A percentile compares a stretch with the other conserved stretches of the same genome.
These are phyloP conservation scores for Platynereis dumerilii DNA, from an alignment of 2,888 invertebrate species.

Conservation along the genomic window DNA sequence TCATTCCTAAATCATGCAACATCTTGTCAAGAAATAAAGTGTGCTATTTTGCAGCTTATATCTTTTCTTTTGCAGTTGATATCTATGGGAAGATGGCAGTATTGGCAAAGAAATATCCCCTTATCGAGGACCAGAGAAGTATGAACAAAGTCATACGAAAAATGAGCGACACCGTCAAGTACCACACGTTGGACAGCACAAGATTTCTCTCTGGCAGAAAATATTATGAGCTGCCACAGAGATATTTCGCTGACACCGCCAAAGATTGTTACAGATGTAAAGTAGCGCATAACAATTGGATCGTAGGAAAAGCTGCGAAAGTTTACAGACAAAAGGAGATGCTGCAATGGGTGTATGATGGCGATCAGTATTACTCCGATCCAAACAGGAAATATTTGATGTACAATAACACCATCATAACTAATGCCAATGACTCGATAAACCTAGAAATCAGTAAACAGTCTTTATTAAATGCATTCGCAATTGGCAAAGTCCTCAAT, in stretches of 20 bases:
- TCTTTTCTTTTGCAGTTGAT: no score
- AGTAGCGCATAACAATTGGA: constrained; percentile 1
- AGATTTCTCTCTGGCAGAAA: neutral
- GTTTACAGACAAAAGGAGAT: constrained; percentile 1
- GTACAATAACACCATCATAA: neutral
- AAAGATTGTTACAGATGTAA: neutral
- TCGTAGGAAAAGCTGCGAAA: neutral
- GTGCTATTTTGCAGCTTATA: no score
- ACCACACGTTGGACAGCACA: neutral
- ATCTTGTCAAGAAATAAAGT: no score
- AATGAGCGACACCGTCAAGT: no score
- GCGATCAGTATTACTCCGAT: neutral
- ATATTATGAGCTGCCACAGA: neutral
- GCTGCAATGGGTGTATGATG: neutral
- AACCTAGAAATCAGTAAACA: no score
- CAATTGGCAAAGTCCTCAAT: neutral
- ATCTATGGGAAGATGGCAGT: no score
- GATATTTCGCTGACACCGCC: neutral
- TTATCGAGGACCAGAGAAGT: no score
- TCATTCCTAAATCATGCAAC: no score
- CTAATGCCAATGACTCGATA: neutral
- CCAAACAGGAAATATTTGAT: neutral
- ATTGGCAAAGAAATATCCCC: no score
- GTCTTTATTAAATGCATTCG: neutral
- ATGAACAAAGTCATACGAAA: no score